Base-by-base conservation (phyloP, 2,113 vertebrate genomes). In the Glareola pratincola region DNA sequence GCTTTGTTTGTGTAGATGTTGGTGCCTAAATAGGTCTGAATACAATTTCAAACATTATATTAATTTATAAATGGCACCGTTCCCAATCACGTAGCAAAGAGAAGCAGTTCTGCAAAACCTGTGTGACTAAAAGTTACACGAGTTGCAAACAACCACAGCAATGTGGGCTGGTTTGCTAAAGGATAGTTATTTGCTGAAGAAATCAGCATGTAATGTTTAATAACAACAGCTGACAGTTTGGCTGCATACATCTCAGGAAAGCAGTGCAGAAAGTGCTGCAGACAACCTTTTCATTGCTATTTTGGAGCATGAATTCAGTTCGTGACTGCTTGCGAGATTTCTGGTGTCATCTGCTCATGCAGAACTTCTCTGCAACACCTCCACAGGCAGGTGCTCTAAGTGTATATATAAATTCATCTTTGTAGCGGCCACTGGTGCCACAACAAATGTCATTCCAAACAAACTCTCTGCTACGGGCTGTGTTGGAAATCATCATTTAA, bases 401-500 rank as follows among this genome's bases (percentile, higher is more conserved):
- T 95, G 94, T 94, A 82, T 81, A 62, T 72, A 85, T 72, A 76
- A 92, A 97, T 97, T 94, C 86, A 85, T 97, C 92, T 94, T 92
- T 3, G 12, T 79, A 89, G 92, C 45, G 73, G 95, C 96, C 96
- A 94, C 95, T 82, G 89, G 86, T 97, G 92, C 95, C 94, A 97
- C 92, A 97, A 91, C 89, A 97, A 95, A 97, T 72, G 97, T 96
- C 77, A 94, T 86, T 96, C 94, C 93, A 96, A 97, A 97, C 97
- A 98, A 98, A 97, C 96, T 96, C 92, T 94, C 84, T 95, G 90
- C 77, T 88, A 80, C 88, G 89, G 94, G 71, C 96, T 92, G 89
- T 91, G 69, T 94, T 97, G 96, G 95, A 97, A 97, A 96, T 96
- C 96, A 95, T 98, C 96, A 95, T 98, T 98, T 96, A 97, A 95